Evolutionary conservation across 1,140 invertebrate species (phyloP), one percentile per base, ranked within the genome.

Genomic region (Drosophila oshimai): DNA sequence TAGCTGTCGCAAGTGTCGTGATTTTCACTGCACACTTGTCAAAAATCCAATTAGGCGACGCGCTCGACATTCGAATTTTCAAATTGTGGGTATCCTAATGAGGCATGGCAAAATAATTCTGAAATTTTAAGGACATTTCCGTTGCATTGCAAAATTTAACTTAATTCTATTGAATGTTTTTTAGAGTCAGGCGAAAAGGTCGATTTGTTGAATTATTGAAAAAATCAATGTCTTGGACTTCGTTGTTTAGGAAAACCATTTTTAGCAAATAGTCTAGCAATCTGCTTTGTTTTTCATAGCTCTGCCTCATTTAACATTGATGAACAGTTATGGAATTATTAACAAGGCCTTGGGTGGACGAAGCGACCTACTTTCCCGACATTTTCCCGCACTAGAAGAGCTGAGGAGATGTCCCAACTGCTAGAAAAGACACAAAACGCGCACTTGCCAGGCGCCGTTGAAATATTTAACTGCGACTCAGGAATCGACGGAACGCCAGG

Each of bases 41-140:
- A 80, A 80, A 81, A 81, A 81, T 81, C 77, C 77, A 81, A 81
- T 81, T 81, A 81, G 77, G 67, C 60, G 39, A 54, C 60, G 46
- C 50, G 57, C 58, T 54, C 37, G 67, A 42, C 33, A 50, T 57
- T 79, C 57, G 55, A 70, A 74, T 49, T 51, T 53, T 33, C 75
- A 79, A 75, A 67, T 64, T 41, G 34, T 12, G 13, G 45, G 28
- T 7, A 22, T 29, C 46, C 72, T 65, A 71, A 77, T 74, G 58
- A 74, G 58, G 53, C n/a, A 29, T 20, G 29, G 6, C 6, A 2
- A 12, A 20, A 51, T 44, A 18, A 12, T 10, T 6, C 4, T 2
- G 1, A 5, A 15, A 17, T 12, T 33, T 31, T 13, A 46, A 20
- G 29, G 12, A 22, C 9, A 6, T 51, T n/a, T n/a, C n/a, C n/a